Base-by-base conservation (phyloP, 2,797 vertebrate species). In the Geotrypetes seraphini region DNA sequence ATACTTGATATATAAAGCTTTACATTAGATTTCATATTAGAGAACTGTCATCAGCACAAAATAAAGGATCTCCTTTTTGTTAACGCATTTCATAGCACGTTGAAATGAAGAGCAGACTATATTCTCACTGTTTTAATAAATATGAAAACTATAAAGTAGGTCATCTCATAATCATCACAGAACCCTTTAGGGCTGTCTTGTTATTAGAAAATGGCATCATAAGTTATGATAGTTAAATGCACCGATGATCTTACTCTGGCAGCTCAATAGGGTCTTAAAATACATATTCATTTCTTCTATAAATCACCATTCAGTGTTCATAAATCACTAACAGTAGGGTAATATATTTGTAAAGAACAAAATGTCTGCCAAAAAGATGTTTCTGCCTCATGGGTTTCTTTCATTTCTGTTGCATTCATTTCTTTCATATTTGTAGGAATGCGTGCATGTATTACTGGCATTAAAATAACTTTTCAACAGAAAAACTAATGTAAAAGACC, bases 261-360 rank as follows among this genome's bases (percentile, higher is more conserved):
- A 28, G 8, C 10, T 34, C 3, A 7, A 1, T 25, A 7, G 1
- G 12, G 5, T 18, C 22, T 34, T 39, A 32, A 39, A 51, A 30
- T 8, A 4, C 0, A 0, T 12, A 22, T 8, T 4, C 28, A 1
- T 30, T 50, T 30, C 22, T 47, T 8, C 1, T 1, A 18, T 22
- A 18, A 19, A 5, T 23, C 4, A 26, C 2, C 2, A 1, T 25
- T 6, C n/a, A n/a, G n/a, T n/a, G n/a, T 7, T 15, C 43, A 7
- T 13, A n/a, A 39, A 0, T 25, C 23, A 3, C 9, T 10, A 25
- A 3, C 2, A 4, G 3, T 1, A 23, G 10, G 3, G 33, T 10
- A 15, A 25, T 6, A 4, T 10, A n/a, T n/a, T 24, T 25, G 24
- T 13, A 25, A 15, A 10, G 39, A 4, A 36, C 36, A 16, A 35